phyloP scores from a whole-genome alignment of 2,797 vertebrate species.

The Rhinophrynus dorsalis region DNA sequence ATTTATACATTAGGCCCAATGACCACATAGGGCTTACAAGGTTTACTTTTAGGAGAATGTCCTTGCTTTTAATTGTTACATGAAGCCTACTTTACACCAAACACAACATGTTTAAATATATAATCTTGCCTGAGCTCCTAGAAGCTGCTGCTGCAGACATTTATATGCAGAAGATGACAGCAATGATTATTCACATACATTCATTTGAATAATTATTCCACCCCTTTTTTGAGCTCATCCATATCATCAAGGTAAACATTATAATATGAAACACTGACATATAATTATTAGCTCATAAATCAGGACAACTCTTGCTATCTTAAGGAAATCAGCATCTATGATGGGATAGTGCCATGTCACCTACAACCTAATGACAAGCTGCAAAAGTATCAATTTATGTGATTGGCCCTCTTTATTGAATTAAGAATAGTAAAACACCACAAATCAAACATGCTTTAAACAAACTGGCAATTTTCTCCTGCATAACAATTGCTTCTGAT shows the following conservation, averaged over 20 bases:
- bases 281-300: slow-evolving; percentile 33
- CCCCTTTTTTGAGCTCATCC: slow-evolving; percentile 18
- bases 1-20: too few species aligned
- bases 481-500: too few species aligned
- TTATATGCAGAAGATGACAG: slow-evolving; percentile 8
- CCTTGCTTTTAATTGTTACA: too few species aligned
- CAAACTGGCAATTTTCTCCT: slow-evolving; percentile 5
- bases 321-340: slow-evolving; percentile 15
- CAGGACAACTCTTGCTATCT: slow-evolving; percentile 9
- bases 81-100: slow-evolving; percentile 2
- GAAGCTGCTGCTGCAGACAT: neutral
- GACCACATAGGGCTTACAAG: too few species aligned
- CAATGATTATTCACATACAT: slow-evolving; percentile 6
- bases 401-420: slow-evolving; percentile 4
- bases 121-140: neutral
- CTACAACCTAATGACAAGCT: slow-evolving; percentile 3
- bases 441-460: slow-evolving; percentile 12
- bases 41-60: too few species aligned
- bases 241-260: slow-evolving; percentile 29
- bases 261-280: slow-evolving; percentile 15
- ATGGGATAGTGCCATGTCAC: neutral
- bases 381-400: neutral
- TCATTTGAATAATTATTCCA: slow-evolving; percentile 44
- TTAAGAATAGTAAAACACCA: slow-evolving; percentile 6
- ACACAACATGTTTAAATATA: neutral